Evolutionary conservation across 2,113 vertebrate species (phyloP).

Genomic region (Scalopus aquaticus): DNA sequence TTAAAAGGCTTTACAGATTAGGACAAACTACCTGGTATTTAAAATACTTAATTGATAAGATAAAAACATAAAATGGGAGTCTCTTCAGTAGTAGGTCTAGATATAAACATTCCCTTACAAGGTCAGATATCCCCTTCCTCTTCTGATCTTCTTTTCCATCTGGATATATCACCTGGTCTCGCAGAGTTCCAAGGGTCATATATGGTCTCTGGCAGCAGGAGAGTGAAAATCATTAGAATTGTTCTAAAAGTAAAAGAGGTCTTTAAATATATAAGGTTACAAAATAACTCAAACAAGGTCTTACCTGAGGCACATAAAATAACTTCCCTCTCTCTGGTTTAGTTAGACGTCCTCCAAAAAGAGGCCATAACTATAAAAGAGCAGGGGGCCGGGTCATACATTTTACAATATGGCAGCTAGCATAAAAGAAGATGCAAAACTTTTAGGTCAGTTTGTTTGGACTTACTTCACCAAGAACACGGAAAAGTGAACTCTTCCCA

Average conservation of each 20-base stretch:
- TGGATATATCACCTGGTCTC: conserved; percentile 99
- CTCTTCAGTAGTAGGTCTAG: not conserved
- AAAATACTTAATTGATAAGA: conserved; percentile 30
- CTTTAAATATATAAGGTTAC: conserved; percentile 14
- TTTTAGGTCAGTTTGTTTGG: not conserved
- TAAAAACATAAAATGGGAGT: not conserved
- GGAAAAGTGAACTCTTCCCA: conserved; percentile 98
- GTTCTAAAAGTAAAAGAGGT: conserved; percentile 41
- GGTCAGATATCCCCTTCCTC: conserved; percentile 94
- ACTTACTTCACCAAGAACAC: conserved; percentile 96
- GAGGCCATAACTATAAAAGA: conserved; percentile 92
- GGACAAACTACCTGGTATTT: not conserved
- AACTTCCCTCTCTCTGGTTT: conserved; percentile 98
- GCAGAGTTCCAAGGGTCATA: conserved; percentile 96
- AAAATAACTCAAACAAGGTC: conserved; percentile 48
- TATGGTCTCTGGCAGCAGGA: conserved; percentile 92
- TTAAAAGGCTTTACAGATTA: not conserved
- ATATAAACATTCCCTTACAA: conserved; percentile 82
- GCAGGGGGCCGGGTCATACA: not conserved
- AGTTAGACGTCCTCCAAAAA: conserved; percentile 95
- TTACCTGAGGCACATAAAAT: conserved; percentile 99
- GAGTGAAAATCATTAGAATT: not conserved
- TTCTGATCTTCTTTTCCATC: conserved; percentile 94
- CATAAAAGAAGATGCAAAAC: not conserved
- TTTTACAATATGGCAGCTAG: not conserved